Evolutionary conservation across 2,888 invertebrate species (phyloP).

Genomic region (Steinernema carpocapsae): DNA sequence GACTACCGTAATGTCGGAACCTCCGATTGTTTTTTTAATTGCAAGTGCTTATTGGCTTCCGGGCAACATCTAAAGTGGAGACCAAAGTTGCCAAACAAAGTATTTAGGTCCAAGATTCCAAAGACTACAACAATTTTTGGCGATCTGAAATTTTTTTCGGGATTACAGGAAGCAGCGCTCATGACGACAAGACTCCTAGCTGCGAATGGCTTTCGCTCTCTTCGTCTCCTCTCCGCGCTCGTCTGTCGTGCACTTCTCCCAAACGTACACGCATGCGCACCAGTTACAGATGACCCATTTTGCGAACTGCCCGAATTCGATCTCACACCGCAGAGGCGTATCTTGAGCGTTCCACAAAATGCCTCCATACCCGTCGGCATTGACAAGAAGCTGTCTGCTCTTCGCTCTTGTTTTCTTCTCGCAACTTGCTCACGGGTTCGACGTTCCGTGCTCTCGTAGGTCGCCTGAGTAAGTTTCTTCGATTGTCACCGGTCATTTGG

Average conservation of each 20-base stretch:
- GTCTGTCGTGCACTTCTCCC: conserved; percentile 19
- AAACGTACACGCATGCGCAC: conserved; percentile 33
- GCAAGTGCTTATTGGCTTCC: neutral
- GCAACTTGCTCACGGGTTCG: conserved; percentile 49
- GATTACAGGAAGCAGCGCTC: too few species aligned
- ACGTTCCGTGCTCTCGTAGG: conserved; percentile 68
- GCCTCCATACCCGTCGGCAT: neutral
- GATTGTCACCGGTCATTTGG: neutral
- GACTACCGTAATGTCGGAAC: conserved; percentile 12
- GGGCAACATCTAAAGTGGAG: too few species aligned
- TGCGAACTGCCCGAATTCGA: conserved; percentile 9
- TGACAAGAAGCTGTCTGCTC: conserved; percentile 36
- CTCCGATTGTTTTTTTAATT: neutral
- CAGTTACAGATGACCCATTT: conserved; percentile 29
- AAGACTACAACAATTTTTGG: neutral
- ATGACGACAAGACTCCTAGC: neutral
- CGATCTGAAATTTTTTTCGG: neutral
- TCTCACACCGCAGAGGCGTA: conserved; percentile 29
- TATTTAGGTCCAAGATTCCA: neutral
- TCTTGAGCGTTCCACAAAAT: conserved; percentile 24
- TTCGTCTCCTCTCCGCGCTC: neutral
- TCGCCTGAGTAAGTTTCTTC: neutral
- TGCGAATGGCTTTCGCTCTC: conserved; percentile 8
- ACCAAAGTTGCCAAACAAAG: too few species aligned
- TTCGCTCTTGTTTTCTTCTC: conserved; percentile 8